Evolutionary conservation across 2,797 vertebrate genomes (phyloP).

Genomic region (Galago senegalensis): DNA sequence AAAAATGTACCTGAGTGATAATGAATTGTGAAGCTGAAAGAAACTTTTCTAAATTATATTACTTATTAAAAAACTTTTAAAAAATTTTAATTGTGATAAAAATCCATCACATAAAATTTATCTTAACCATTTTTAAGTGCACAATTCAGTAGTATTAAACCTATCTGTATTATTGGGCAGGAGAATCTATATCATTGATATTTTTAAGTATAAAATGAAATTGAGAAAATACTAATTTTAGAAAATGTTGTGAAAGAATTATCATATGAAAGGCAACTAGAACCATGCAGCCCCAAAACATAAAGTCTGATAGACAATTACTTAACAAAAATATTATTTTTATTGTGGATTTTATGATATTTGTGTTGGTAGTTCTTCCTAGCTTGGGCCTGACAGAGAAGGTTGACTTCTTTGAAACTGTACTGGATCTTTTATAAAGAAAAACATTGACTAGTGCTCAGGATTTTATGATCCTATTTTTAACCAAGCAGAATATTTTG

Average conservation of each 20-base stretch:
- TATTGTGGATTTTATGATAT: neutral
- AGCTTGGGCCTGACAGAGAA: neutral
- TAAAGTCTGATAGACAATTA: neutral
- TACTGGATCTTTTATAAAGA: neutral
- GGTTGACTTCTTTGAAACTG: neutral
- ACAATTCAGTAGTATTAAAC: neutral
- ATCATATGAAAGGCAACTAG: neutral
- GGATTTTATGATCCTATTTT: neutral
- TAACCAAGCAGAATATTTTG: neutral
- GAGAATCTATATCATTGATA: neutral
- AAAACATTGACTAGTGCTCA: neutral
- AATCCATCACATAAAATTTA: neutral
- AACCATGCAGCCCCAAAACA: neutral
- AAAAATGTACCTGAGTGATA: neutral
- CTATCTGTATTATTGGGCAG: neutral
- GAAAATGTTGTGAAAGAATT: conserved; percentile 1
- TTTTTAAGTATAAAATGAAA: conserved; percentile 12
- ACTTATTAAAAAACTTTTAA: neutral
- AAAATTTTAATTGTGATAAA: neutral
- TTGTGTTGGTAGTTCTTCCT: neutral
- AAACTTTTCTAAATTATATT: conserved; percentile 1
- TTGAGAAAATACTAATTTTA: neutral
- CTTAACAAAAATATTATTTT: neutral
- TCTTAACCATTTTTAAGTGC: neutral
- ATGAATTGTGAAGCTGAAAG: neutral